Evolutionary conservation across 2,113 vertebrate species (phyloP), one percentile per base, ranked within the genome.

Genomic region (Oryzias celebensis): DNA sequence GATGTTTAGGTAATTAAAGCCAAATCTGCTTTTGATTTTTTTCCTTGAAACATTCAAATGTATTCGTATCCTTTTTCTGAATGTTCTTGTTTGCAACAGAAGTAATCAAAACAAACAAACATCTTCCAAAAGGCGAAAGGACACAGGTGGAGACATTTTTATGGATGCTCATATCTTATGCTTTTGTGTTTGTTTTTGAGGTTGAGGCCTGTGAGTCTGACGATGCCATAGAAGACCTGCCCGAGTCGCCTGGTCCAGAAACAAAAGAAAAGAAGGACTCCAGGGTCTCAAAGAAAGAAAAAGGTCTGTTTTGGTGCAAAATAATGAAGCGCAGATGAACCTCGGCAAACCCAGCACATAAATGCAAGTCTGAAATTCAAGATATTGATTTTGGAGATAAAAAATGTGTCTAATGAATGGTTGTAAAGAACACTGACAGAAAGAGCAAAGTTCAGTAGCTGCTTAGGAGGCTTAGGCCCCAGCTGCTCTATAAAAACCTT

Each of bases 211-310:
- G 89, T 82, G 96, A 98, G 77, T 90, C 92, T 5, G 95, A 97
- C 48, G 97, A 98, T 85, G 86, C 88, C 43, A 70, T 93, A 52
- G 97, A 98, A 64, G 96, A 97, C 2, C 55, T 93, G 75, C 94
- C 95, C 1, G 96, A 98, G 75, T 97, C 94, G 0, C 95, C 95
- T 2, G 93, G 91, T 5, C 62, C 75, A 1, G 96, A 98, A 80
- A 97, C 95, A 74, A 91, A 93, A 1, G 96, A 98, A 83, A 89
- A 91, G 45, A 91, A 90, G 54, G 96, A 95, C 22, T 91, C 91
- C 63, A 92, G 94, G 85, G 94, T 95, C 26, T 92, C 92, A 4
- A 97, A 93, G 82, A 98, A 96, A 79, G 82, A 82, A 59, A 90
- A 93, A 80, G 91, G 95, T 88, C 2, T 28, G 62, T 73, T 42